Percentiles rank a stretch among this genome's conserved stretches.
Conservation (phyloP, 2,797 vertebrate species). For the Gymnoscopelus braueri region DNA sequence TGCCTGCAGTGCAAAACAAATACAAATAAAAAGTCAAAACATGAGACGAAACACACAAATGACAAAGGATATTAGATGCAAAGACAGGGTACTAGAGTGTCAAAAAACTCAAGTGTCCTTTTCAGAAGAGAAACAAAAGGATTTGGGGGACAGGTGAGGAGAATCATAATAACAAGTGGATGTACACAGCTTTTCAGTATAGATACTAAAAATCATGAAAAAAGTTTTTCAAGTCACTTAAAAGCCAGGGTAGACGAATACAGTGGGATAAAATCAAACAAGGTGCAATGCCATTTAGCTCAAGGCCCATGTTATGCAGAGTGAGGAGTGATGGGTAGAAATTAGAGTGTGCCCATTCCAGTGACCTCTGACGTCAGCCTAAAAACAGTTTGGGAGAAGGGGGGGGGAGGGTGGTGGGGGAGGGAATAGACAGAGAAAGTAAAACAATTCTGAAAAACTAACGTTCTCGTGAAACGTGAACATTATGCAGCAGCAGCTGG, state of each 20-base stretch:
- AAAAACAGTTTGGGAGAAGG: conserved; percentile 80
- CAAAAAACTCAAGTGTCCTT: conserved; percentile 67
- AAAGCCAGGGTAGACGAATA: conserved; percentile 80
- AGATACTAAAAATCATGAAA: conserved; percentile 66
- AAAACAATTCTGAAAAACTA: conserved; percentile 75
- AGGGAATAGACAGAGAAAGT: conserved; percentile 69
- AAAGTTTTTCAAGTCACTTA: conserved; percentile 62
- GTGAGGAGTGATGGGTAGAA: conserved; percentile 83
- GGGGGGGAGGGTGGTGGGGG: conserved; percentile 41
- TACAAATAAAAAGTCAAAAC: conserved; percentile 29
- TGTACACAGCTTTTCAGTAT: conserved; percentile 54
- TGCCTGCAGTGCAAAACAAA: conserved; percentile 26
- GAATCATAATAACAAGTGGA: conserved; percentile 57
- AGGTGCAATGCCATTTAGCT: conserved; percentile 82
- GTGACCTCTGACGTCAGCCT: conserved; percentile 99
- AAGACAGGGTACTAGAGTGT: conserved; percentile 71
- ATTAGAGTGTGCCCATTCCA: conserved; percentile 95
- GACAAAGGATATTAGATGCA: conserved; percentile 42
- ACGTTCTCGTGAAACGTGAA: conserved; percentile 59
- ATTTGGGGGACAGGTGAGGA: conserved; percentile 38
- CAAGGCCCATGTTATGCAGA: conserved; percentile 85
- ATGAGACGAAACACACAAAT: conserved; percentile 51
- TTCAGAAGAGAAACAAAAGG: conserved; percentile 46
- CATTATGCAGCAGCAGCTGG: conserved; percentile 42
- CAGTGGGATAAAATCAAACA: conserved; percentile 76